Conservation (phyloP, 2,888 invertebrate genomes). For the Megaustenia siamemsis region DNA sequence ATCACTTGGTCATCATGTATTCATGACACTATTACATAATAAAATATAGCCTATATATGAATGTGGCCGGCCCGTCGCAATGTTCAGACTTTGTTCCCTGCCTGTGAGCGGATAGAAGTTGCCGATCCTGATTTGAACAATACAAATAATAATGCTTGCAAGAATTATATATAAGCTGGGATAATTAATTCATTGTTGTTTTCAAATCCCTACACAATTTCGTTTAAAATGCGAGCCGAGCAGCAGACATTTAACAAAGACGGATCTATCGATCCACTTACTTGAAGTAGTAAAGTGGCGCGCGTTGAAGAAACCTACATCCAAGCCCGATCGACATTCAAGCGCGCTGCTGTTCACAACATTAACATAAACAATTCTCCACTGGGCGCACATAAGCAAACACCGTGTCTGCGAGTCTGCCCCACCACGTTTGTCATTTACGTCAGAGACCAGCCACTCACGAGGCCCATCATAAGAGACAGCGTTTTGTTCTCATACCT, state of each 20-base stretch:
- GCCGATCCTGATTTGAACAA: too few relatives aligned
- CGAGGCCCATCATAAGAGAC: background rate
- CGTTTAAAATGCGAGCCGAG: background rate
- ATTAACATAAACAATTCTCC: slow-evolving; percentile 49
- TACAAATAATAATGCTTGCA: too few relatives aligned
- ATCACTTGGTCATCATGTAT: too few relatives aligned
- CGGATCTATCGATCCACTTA: slow-evolving; percentile 18
- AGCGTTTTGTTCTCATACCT: background rate
- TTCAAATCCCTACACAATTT: background rate
- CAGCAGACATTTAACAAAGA: background rate
- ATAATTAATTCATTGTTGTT: too few relatives aligned
- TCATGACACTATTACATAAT: too few relatives aligned
- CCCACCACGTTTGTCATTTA: background rate
- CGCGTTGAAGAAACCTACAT: background rate
- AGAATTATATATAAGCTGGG: too few relatives aligned
- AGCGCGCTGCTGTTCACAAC: background rate
- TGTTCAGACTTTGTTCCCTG: too few relatives aligned
- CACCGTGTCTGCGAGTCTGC: slow-evolving; percentile 17
- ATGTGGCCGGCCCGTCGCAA: too few relatives aligned
- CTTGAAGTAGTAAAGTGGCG: too few relatives aligned
- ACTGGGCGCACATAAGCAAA: slow-evolving; percentile 8
- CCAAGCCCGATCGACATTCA: background rate
- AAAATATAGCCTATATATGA: too few relatives aligned
- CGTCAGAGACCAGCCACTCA: slow-evolving; percentile 35
- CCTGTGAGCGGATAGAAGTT: too few relatives aligned